phyloP scores from a whole-genome alignment of 2,888 invertebrate species.

The Cosmopolites sordidus region DNA sequence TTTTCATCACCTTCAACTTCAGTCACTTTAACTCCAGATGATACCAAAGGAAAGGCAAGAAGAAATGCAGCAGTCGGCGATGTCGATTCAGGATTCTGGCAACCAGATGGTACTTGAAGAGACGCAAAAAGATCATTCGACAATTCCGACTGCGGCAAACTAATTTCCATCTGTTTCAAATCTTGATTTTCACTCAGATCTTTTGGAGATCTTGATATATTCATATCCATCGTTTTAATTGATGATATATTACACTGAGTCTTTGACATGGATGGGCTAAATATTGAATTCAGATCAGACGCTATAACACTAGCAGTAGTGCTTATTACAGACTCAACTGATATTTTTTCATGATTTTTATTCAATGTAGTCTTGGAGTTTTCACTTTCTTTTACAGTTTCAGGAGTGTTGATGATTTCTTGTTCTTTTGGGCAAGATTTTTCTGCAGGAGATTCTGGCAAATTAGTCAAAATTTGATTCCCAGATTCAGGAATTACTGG shows the following conservation, averaged over 20 bases:
- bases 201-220: neutral
- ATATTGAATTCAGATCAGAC: neutral
- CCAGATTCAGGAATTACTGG: too few relatives aligned
- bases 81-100: constrained; percentile 57
- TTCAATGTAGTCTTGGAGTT: too few relatives aligned
- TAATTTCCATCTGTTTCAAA: constrained; percentile 34
- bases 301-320: neutral
- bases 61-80: constrained; percentile 76
- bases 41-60: constrained; percentile 71
- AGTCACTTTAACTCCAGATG: constrained; percentile 53
- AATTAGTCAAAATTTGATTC: too few relatives aligned
- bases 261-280: neutral
- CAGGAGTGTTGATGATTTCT: too few relatives aligned
- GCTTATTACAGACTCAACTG: too few relatives aligned
- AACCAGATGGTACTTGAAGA: constrained; percentile 54
- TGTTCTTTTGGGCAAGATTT: too few relatives aligned
- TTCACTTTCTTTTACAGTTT: too few relatives aligned
- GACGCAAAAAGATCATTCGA: constrained; percentile 60
- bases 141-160: constrained; percentile 51
- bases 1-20: constrained; percentile 55
- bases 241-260: neutral
- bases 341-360: too few relatives aligned
- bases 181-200: neutral
- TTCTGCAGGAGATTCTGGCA: too few relatives aligned
- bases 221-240: neutral